A percentile compares a stretch with the other conserved stretches of the same genome.
Conservation (phyloP, 2,888 invertebrate genomes). For the Allygus modestus region DNA sequence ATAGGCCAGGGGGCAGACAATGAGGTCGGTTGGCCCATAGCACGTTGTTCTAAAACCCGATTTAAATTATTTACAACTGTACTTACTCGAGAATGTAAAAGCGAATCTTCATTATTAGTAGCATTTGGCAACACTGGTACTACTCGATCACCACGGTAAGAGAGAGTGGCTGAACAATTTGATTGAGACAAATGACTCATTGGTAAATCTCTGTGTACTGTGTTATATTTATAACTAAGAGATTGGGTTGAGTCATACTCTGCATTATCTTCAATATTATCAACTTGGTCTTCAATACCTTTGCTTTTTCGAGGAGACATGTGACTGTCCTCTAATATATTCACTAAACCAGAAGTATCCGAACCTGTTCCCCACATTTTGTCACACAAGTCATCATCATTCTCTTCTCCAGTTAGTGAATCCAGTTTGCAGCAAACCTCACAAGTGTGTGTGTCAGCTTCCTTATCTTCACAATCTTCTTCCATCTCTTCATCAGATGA, state of each 20-base stretch:
- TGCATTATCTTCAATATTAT: not conserved
- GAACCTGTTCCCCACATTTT: conserved; percentile 11
- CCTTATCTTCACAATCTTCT: not conserved
- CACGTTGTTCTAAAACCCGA: not conserved
- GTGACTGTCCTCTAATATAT: not conserved
- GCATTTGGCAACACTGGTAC: not conserved
- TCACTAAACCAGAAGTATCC: not conserved
- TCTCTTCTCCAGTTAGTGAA: not conserved
- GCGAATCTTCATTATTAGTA: not conserved
- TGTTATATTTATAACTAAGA: too few relatives aligned
- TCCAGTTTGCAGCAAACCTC: not conserved
- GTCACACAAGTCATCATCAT: not conserved
- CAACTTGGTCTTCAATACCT: not conserved
- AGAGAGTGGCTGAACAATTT: too few relatives aligned
- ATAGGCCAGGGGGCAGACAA: not conserved
- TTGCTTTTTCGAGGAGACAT: not conserved
- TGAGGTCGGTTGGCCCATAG: not conserved
- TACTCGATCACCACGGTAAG: not conserved
- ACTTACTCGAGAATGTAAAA: not conserved
- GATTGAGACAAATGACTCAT: too few relatives aligned
- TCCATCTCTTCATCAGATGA: conserved; percentile 1
- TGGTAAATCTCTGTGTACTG: too few relatives aligned
- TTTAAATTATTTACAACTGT: not conserved
- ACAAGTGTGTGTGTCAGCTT: not conserved
- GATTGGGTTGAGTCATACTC: too few relatives aligned